A percentile compares a stretch with the other conserved stretches of the same genome.
phyloP scores from a whole-genome alignment of 2,888 invertebrate species.

The Cerceris ruficornis region DNA sequence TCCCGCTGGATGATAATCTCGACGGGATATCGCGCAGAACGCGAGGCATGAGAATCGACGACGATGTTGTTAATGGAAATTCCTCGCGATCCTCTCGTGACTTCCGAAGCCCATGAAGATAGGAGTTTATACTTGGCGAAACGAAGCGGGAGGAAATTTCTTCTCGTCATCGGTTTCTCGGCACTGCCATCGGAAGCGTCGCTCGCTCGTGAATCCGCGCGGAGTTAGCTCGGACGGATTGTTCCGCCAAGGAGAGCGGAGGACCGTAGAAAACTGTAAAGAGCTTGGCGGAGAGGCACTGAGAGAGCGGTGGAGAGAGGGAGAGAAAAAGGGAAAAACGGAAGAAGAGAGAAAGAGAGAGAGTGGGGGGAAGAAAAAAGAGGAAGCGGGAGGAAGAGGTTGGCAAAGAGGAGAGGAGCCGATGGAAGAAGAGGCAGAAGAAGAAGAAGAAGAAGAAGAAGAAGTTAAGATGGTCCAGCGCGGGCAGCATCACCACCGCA shows the following conservation, averaged over 20 bases:
- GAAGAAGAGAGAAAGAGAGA: conserved; percentile 16
- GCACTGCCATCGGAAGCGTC: conserved; percentile 21
- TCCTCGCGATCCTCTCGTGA: too few relatives aligned
- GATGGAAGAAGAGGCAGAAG: conserved; percentile 17
- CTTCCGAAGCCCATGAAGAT: not conserved
- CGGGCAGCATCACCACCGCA: conserved; percentile 67
- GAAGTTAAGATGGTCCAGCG: conserved; percentile 78
- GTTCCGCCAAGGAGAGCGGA: conserved; percentile 58
- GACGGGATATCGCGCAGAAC: too few relatives aligned
- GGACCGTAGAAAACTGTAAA: conserved; percentile 62
- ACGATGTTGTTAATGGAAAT: too few relatives aligned
- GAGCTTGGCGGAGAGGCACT: conserved; percentile 42
- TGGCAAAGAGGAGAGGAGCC: conserved; percentile 39
- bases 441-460: conserved; percentile 56
- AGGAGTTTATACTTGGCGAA: not conserved
- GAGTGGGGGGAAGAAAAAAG: conserved; percentile 15
- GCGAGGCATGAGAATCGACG: too few relatives aligned
- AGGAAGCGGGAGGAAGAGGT: conserved; percentile 30
- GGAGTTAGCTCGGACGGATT: conserved; percentile 66
- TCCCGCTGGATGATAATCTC: too few relatives aligned
- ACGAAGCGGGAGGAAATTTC: conserved; percentile 1
- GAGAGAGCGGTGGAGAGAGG: conserved; percentile 6
- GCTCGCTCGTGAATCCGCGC: conserved; percentile 23
- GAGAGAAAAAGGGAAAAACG: conserved; percentile 25
- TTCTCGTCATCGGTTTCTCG: conserved; percentile 29